Evolutionary conservation across 2,113 vertebrate genomes (phyloP), one percentile per base, ranked within the genome.

Genomic region (Synchiropus splendidus): DNA sequence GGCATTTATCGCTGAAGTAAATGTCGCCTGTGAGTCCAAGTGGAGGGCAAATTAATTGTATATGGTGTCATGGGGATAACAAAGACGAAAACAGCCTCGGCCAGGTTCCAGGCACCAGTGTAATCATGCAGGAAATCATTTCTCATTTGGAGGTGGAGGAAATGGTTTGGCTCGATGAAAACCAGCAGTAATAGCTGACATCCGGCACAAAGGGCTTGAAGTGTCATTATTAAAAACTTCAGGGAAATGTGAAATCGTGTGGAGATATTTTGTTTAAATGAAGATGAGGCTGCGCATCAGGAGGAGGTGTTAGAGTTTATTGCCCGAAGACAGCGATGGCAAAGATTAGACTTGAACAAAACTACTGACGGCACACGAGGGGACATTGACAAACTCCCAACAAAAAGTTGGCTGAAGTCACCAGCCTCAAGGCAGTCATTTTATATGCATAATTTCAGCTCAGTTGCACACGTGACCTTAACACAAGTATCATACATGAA

Each of bases 51-150:
- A 76, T 68, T 43, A 44, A 67, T 51, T 39, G 36, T 38, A 58
- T 30, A 32, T 18, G 42, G 48, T 48, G 55, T 60, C 39, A 38
- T 45, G 14, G 21, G 54, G 70, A 64, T 61, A 56, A 69, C 62
- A 41, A 64, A 56, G 51, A 66, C 54, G 52, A 61, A 66, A 63
- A 58, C 41, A 63, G 54, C 49, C 56, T 39, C 45, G 59, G 52
- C 44, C 49, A 63, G 31, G 57, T 74, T 60, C 36, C 38, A 61
- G 45, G 70, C 32, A 61, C 52, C 63, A 61, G 51, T 69, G 59
- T 58, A 72, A 74, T 76, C 54, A 73, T 52, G 17, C 54, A 70
- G 77, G 64, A 74, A 74, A 72, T 51, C 37, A 37, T 46, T 48
- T 66, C 54, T 63, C 50, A 60, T 78, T 65, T 72, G 52, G 42